A percentile compares a stretch with the other conserved stretches of the same genome.
Conservation (phyloP, 2,888 invertebrate species). For the Aporophyla nigra region DNA sequence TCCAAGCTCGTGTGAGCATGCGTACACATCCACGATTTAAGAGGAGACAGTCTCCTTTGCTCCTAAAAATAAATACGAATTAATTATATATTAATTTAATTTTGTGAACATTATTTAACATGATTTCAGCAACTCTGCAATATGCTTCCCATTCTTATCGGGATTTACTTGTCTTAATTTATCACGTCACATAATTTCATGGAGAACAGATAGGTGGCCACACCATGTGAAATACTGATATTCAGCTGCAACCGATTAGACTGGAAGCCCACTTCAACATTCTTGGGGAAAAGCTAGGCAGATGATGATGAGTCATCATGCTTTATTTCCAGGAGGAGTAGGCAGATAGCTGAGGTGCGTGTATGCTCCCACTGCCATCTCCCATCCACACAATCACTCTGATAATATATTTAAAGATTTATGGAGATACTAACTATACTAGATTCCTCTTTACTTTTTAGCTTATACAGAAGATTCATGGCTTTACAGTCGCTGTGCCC, state of each 20-base stretch:
- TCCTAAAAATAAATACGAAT: slow-evolving; percentile 83
- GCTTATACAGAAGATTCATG: slow-evolving; percentile 97
- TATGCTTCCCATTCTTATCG: neutral
- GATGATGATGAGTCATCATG: neutral
- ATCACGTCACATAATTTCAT: neutral
- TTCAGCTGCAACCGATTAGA: neutral
- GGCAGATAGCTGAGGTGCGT: neutral
- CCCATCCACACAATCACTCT: neutral
- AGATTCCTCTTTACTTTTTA: slow-evolving; percentile 95
- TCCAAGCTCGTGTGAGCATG: slow-evolving; percentile 95
- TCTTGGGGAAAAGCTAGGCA: neutral
- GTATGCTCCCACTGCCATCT: neutral
- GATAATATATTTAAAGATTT: neutral
- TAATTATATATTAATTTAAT: neutral
- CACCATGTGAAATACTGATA: neutral
- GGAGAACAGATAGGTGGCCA: neutral
- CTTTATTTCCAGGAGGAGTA: too few species aligned
- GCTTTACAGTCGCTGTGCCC: slow-evolving; percentile 99
- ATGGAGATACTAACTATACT: slow-evolving; percentile 78
- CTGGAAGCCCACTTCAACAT: neutral
- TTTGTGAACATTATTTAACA: neutral
- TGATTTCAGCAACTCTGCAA: neutral
- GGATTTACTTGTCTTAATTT: neutral
- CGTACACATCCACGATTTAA: slow-evolving; percentile 97
- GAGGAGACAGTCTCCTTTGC: slow-evolving; percentile 95